Evolutionary conservation across 2,888 invertebrate species (phyloP).

Genomic region (Dynastes hyllus): DNA sequence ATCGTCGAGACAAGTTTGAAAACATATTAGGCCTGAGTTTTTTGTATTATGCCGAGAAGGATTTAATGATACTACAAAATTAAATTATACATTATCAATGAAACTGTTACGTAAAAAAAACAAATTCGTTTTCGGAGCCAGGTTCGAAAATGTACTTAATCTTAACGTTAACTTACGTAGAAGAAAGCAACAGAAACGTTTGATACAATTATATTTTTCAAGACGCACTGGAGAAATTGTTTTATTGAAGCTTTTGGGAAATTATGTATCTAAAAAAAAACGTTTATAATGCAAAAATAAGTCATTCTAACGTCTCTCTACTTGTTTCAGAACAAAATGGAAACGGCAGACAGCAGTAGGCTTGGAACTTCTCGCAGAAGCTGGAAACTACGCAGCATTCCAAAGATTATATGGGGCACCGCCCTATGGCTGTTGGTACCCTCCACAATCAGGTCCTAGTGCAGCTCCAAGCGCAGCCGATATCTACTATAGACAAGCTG

Average conservation of each 20-base stretch:
- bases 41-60: too few species aligned
- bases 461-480: constrained; percentile 82
- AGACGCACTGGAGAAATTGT: too few species aligned
- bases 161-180: too few species aligned
- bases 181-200: too few species aligned
- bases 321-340: constrained; percentile 94
- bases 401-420: constrained; percentile 91
- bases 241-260: too few species aligned
- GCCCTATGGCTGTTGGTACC: constrained; percentile 80
- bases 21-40: too few species aligned
- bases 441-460: constrained; percentile 74
- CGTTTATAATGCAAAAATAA: too few species aligned
- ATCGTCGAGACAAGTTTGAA: not conserved
- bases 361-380: constrained; percentile 95
- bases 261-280: too few species aligned
- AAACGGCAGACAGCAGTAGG: constrained; percentile 99
- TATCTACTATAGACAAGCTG: constrained; percentile 88
- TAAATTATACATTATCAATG: too few species aligned
- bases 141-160: too few species aligned
- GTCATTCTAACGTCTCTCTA: not conserved
- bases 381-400: constrained; percentile 98
- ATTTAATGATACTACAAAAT: too few species aligned
- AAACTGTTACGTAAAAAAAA: not conserved
- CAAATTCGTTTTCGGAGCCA: not conserved
- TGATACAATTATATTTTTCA: too few species aligned